Evolutionary conservation across 2,888 invertebrate genomes (phyloP), one percentile per base, ranked within the genome.

Genomic region (Sarcophaga subvicina): DNA sequence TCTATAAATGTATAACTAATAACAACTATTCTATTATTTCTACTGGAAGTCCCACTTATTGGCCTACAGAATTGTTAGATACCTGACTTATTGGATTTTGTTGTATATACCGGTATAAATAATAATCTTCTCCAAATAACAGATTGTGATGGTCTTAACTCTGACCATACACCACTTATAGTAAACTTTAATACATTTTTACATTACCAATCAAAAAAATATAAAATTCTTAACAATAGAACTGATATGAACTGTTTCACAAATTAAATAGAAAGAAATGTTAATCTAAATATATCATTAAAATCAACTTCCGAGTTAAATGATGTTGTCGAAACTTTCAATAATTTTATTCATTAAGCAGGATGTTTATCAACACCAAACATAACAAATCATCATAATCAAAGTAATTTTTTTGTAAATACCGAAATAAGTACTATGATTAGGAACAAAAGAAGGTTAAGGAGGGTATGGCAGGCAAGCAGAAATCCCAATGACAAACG

Each of bases 381-480:
- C 22, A 63, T 22, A 20, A 25, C 63, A 63, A 63, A 22, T 63
- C 63, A 63, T 22, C 63, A 63, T 62, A 5, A 22, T 6, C 63
- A 22, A 63, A 63, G 22, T 63, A 11, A 63, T 63, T 63, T 63
- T 6, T 63, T 63, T 63, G 22, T 63, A 6, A 22, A 25, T 22
- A 69, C 37, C 6, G 78, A 78, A 45, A 67, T 78, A 27, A 59
- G 66, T n/a, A 4, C 12, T 8, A 60, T 78, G 22, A 78, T 78
- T 69, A 66, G 49, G 2, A 54, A 47, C 64, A 72, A 80, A 60
- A 70, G 69, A 49, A 69, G 37, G 37, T 37, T 37, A 37, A 37
- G 37, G 5, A 37, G 37, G 6, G 37, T 37, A 37, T 37, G 37
- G 6, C 37, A 37, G 37, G 37, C 37, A 6, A 37, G 1, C 37